Evolutionary conservation across 2,113 vertebrate genomes (phyloP), one percentile per base, ranked within the genome.

Genomic region (Istiophorus platypterus): DNA sequence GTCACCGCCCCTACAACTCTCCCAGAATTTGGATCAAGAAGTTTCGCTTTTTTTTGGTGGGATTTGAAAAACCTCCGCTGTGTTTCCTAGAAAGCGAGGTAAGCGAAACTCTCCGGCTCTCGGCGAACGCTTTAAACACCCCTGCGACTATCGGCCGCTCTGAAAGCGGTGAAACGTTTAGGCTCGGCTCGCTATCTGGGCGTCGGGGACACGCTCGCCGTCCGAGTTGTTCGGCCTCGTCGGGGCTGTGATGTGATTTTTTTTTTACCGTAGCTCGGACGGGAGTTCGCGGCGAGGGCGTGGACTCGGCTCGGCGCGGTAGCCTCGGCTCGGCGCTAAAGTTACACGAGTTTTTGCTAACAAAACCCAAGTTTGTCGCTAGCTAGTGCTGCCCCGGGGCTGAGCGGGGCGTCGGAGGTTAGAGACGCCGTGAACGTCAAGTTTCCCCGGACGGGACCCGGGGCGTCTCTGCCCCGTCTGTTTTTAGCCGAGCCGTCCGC

Each of bases 1-100:
- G 95, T 96, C 95, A 96, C 92, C 41, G 93, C 90, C 95, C 95
- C 54, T 41, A 91, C 94, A 89, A 93, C 95, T 95, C 93, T 94
- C 92, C 93, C 93, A 94, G 86, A 93, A 91, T 95, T 94, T 84
- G 94, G 91, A 93, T 89, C 90, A 87, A 93, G 92, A 92, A 94
- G 93, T 96, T 95, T 94, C 92, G 92, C 92, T 94, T 93, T 94
- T n/a, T 92, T 93, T 91, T 69, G 84, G 80, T 87, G 90, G 94
- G 93, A 95, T 94, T 94, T 91, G 86, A 89, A n/a, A n/a, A n/a
- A 86, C 87, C 88, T 89, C 83, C 82, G 87, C 90, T 37, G 20
- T 5, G 24, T 87, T 88, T 94, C 94, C 90, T 94, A 90, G 94
- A 95, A 92, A 95, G 94, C 93, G 86, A 95, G 94, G 95, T 95